A percentile compares a stretch with the other conserved stretches of the same genome.
Conservation (phyloP, 2,888 invertebrate species). For the Eristalis intricaria region DNA sequence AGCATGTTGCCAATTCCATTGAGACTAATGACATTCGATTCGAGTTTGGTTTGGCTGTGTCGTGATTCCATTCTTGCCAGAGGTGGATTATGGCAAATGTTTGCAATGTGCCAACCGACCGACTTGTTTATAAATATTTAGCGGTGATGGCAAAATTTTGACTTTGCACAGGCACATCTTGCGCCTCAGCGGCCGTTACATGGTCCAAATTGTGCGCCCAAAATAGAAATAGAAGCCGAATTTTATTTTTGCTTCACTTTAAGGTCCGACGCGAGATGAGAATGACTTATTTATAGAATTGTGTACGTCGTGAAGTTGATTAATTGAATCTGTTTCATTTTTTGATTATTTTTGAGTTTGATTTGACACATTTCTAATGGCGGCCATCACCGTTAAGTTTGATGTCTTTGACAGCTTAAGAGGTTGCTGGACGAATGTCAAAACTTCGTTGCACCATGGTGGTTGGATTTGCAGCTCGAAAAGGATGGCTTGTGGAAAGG, state of each 20-base stretch:
- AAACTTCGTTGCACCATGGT: no score
- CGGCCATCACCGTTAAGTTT: not conserved
- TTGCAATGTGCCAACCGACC: slow-evolving; percentile 46
- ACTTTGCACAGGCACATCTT: slow-evolving; percentile 23
- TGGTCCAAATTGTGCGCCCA: slow-evolving; percentile 21
- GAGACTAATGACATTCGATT: slow-evolving; percentile 56
- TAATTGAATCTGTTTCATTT: slow-evolving; percentile 30
- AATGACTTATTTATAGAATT: slow-evolving; percentile 28
- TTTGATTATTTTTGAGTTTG: slow-evolving; percentile 5
- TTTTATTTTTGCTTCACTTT: slow-evolving; percentile 26
- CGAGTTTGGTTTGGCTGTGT: not conserved
- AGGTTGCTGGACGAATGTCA: not conserved
- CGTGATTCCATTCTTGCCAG: slow-evolving; percentile 23
- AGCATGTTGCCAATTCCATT: slow-evolving; percentile 62
- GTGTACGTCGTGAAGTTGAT: slow-evolving; percentile 24
- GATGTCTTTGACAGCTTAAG: not conserved
- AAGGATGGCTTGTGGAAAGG: not conserved
- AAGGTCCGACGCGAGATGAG: slow-evolving; percentile 4
- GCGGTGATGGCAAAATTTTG: slow-evolving; percentile 15
- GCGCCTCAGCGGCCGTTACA: slow-evolving; percentile 4
- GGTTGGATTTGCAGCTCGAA: not conserved
- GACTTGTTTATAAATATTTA: slow-evolving; percentile 33
- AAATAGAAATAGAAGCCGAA: slow-evolving; percentile 52
- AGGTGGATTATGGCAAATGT: slow-evolving; percentile 51
- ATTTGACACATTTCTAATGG: not conserved